These are phyloP conservation scores for Platyrinchus mystaceus DNA, from an alignment of 2,797 vertebrate genomes.

Conservation along the genomic window DNA sequence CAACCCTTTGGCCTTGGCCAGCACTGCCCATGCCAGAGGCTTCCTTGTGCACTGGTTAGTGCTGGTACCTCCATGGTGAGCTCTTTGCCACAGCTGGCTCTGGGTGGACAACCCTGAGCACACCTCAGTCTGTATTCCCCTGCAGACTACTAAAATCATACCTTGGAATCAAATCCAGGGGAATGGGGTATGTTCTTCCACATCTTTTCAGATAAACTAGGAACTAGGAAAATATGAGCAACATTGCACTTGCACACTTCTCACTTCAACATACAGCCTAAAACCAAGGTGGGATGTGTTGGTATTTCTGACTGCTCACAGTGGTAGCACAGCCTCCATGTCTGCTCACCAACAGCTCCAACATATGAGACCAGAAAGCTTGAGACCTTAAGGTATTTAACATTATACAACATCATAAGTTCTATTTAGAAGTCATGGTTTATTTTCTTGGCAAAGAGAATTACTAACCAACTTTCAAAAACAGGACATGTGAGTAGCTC, in stretches of 20 bases:
- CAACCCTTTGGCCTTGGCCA: neutral
- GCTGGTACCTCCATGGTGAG: rapidly evolving
- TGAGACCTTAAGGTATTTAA: neutral
- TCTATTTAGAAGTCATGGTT: neutral
- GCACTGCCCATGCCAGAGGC: neutral
- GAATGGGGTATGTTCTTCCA: neutral
- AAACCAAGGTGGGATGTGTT: neutral
- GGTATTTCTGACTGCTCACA: neutral
- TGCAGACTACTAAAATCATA: neutral
- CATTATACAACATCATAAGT: neutral
- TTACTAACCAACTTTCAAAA: neutral
- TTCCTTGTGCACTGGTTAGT: neutral
- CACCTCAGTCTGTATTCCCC: neutral
- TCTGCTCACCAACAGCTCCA: neutral
- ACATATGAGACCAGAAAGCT: neutral
- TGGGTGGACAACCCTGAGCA: neutral
- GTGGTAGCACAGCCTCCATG: rapidly evolving
- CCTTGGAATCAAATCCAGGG: neutral
- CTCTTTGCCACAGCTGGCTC: neutral
- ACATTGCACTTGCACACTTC: neutral
- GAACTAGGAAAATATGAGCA: neutral
- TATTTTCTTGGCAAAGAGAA: neutral
- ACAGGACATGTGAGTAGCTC: neutral
- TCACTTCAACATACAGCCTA: neutral
- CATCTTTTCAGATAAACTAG: neutral